Percentiles rank a stretch among this genome's conserved stretches.
Conservation (phyloP, 2,888 invertebrate species). For the Ectobius pallidus region DNA sequence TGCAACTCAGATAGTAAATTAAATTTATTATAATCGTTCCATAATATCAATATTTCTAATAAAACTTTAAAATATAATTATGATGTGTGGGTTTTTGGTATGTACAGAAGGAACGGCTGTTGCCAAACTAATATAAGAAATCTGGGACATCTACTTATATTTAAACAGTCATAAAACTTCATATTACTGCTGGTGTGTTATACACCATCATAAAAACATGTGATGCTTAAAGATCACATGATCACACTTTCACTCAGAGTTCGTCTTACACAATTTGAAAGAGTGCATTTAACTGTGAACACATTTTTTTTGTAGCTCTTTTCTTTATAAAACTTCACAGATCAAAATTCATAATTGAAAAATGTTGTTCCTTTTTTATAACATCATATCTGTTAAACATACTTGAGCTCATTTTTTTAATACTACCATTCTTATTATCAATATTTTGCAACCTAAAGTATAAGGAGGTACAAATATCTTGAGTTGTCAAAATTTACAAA, state of each 20-base stretch:
- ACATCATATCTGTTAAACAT: conserved; percentile 25
- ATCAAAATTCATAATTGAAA: conserved; percentile 17
- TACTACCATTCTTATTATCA: conserved; percentile 16
- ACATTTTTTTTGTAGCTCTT: not conserved
- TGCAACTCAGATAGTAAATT: no score
- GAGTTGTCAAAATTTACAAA: conserved; percentile 15
- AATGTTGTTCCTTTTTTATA: not conserved
- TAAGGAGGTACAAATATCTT: conserved; percentile 19
- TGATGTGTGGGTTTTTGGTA: no score
- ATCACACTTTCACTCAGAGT: conserved; percentile 11
- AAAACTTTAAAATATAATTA: no score
- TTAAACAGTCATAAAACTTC: no score
- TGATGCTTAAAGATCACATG: not conserved
- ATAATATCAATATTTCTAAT: no score
- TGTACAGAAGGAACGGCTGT: no score
- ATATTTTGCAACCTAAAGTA: conserved; percentile 22
- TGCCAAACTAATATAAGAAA: no score
- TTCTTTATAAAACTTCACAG: conserved; percentile 26
- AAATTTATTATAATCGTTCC: no score
- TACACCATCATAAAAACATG: no score
- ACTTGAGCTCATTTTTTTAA: conserved; percentile 26
- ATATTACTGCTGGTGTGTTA: no score
- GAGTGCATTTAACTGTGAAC: not conserved
- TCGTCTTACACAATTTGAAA: conserved; percentile 3
- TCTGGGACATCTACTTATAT: no score